phyloP scores from a whole-genome alignment of 2,888 invertebrate genomes.

The Metopia argyrocephala region DNA sequence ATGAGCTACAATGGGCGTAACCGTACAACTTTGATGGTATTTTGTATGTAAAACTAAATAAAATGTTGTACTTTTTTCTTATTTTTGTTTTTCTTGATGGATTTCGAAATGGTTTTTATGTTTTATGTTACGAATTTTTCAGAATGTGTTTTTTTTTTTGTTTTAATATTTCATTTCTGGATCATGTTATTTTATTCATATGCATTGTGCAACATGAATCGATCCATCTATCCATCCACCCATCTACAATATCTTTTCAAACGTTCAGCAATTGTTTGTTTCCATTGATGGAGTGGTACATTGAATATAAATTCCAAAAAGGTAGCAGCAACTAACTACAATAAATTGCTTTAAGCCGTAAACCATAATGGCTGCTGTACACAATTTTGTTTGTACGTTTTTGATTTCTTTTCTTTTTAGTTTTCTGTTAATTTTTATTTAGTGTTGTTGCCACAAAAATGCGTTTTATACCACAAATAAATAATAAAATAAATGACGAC shows the following conservation, averaged over 20 bases:
- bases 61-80: slow-evolving; percentile 44
- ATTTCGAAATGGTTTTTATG: slow-evolving; percentile 52
- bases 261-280: background rate
- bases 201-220: slow-evolving; percentile 40
- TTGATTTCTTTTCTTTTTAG: background rate
- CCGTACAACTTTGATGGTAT: slow-evolving; percentile 50
- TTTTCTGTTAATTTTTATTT: slow-evolving; percentile 20
- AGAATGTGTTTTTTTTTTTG: background rate
- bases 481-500: slow-evolving; percentile 61
- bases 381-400: slow-evolving; percentile 27
- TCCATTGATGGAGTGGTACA: slow-evolving; percentile 1
- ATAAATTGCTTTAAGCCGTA: slow-evolving; percentile 59
- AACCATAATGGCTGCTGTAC: slow-evolving; percentile 62
- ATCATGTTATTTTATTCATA: slow-evolving; percentile 44
- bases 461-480: slow-evolving; percentile 62
- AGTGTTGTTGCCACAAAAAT: slow-evolving; percentile 46
- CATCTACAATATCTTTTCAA: too few relatives aligned
- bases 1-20: slow-evolving; percentile 46
- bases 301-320: slow-evolving; percentile 58
- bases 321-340: slow-evolving; percentile 62
- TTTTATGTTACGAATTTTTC: background rate
- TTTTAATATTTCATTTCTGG: slow-evolving; percentile 41
- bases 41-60: slow-evolving; percentile 50
- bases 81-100: too few relatives aligned
- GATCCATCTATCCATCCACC: too few relatives aligned